Evolutionary conservation across 2,888 invertebrate genomes (phyloP).

Genomic region (Metopia argyrocephala): DNA sequence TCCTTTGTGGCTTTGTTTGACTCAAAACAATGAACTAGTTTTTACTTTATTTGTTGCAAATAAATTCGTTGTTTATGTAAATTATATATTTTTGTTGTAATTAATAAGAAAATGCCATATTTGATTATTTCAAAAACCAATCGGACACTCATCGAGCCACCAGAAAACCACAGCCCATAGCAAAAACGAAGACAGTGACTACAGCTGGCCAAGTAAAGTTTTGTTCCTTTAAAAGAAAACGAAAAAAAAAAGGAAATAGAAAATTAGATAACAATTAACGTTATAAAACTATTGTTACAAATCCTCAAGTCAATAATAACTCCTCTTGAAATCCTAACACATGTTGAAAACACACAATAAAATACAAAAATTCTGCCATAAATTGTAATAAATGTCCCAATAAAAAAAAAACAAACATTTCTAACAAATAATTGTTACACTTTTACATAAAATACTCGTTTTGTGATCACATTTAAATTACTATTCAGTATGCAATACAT

Average conservation of each 20-base stretch:
- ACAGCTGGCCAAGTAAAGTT: constrained; percentile 78
- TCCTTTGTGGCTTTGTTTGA: constrained; percentile 50
- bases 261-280: no score
- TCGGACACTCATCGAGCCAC: constrained; percentile 77
- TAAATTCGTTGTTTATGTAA: constrained; percentile 68
- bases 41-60: constrained; percentile 48
- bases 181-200: constrained; percentile 78
- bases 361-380: constrained; percentile 31
- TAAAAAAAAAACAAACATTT: no score
- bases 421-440: constrained; percentile 3
- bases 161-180: constrained; percentile 78
- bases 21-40: constrained; percentile 65
- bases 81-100: constrained; percentile 18
- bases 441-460: no score
- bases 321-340: constrained; percentile 28
- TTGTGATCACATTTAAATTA: no score
- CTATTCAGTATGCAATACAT: no score
- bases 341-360: constrained; percentile 17
- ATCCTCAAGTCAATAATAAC: no score
- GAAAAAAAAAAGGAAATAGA: no score
- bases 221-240: constrained; percentile 72
- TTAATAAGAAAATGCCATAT: constrained; percentile 27
- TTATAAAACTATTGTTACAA: no score
- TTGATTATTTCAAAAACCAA: constrained; percentile 18
- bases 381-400: constrained; percentile 45